Base-by-base conservation (phyloP, 2,888 invertebrate species). In the Acrobasis repandana region DNA sequence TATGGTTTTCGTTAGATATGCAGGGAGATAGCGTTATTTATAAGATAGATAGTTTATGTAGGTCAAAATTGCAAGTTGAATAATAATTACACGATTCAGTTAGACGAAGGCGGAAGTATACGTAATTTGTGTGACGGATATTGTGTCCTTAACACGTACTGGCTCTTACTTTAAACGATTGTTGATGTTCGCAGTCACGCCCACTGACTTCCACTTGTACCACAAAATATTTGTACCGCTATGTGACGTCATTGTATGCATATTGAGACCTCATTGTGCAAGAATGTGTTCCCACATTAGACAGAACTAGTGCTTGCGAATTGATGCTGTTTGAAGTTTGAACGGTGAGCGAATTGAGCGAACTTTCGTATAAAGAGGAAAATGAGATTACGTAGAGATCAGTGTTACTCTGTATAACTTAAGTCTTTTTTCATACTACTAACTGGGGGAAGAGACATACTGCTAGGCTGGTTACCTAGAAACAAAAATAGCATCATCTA, bases 211-310 rank as follows among this genome's bases (percentile, higher is more conserved):
- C 43, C 34, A 60, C 65, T 67, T 67, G 65, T 34, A 57, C 62
- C 63, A 52, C 52, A 59, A 52, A 56, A 60, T 62, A 65, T 64
- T 65, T 64, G 59, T 70, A 77, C 76, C 68, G 76, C 72, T 80
- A 75, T 47, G 60, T 73, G 72, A 75, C 75, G 76, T 75, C 74
- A 76, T 63, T 64, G 66, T 65, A 70, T 71, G 67, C 67, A 65
- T 64, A 73, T 73, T 69, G 63, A 72, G 70, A 62, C 70, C 73
- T 74, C 72, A 78, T 75, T 79, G 75, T 75, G 75, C 71, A 73
- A 72, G 70, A 75, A 73, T 73, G 62, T 72, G 70, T 76, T 80
- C 75, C 73, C 74, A 76, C 72, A 75, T 73, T 72, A 72, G 65
- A 65, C 65, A 63, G 61, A 63, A 38, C 20, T 66, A 64, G 62